Conservation (phyloP, 2,113 vertebrate species). For the Indicator indicator region DNA sequence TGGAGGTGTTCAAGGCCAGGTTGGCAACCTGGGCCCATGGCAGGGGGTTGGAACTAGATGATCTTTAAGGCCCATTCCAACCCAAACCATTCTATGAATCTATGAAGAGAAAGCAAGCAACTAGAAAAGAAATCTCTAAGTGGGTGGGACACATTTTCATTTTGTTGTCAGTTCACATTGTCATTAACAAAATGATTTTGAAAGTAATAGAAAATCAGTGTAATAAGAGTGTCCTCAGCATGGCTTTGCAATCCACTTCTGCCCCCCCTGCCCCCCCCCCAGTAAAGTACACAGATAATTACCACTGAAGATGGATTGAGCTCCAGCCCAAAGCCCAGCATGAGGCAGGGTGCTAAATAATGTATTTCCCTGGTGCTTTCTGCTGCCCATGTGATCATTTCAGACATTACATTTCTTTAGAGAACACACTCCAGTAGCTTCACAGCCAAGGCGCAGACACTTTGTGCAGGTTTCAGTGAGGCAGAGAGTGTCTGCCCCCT, state of each 20-base stretch:
- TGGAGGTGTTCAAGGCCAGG: too few relatives aligned
- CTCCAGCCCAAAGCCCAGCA: constrained; percentile 5
- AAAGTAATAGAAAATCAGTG: constrained; percentile 22
- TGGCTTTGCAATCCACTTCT: neutral
- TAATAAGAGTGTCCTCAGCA: neutral
- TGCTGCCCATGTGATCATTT: neutral
- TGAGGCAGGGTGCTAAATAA: constrained; percentile 19
- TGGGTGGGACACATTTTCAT: neutral
- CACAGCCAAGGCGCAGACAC: neutral
- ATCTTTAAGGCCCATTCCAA: too few relatives aligned
- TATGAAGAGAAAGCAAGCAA: neutral
- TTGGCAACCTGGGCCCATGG: too few relatives aligned
- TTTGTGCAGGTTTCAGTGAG: neutral
- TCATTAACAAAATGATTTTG: constrained; percentile 43
- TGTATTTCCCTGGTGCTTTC: neutral
- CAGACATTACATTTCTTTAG: neutral
- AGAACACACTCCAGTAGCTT: neutral
- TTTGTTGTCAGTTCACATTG: constrained; percentile 31
- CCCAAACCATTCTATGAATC: too few relatives aligned
- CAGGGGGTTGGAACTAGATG: too few relatives aligned
- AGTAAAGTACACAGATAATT: neutral
- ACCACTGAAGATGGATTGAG: neutral
- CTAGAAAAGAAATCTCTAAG: neutral
- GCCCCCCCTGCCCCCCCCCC: neutral
- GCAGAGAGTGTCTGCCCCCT: neutral